Conservation (phyloP, 1,140 invertebrate genomes). For the Pseudomyrmex cubaensis region DNA sequence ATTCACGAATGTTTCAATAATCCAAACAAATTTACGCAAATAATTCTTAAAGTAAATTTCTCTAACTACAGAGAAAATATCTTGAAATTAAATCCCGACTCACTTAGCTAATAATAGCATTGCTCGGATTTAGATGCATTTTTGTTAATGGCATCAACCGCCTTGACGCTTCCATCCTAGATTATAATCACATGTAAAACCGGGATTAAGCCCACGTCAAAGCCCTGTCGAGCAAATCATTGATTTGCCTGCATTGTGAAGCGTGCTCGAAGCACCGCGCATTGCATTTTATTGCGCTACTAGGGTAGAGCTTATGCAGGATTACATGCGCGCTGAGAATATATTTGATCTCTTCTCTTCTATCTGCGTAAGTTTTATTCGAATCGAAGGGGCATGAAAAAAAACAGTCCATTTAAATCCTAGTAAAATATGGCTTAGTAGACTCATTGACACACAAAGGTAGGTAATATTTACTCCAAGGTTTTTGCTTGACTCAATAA, state of each 20-base stretch:
- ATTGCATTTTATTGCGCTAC: conserved; percentile 68
- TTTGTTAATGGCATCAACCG: conserved; percentile 62
- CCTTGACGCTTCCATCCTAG: conserved; percentile 55
- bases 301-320: conserved; percentile 75
- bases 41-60: background rate
- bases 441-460: conserved; percentile 35
- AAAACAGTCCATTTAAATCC: conserved; percentile 45
- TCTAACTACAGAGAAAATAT: too few relatives aligned
- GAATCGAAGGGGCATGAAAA: conserved; percentile 26
- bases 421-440: conserved; percentile 40
- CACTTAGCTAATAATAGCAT: background rate
- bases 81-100: background rate
- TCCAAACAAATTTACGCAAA: background rate
- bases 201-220: conserved; percentile 69
- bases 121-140: conserved; percentile 13
- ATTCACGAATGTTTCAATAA: background rate
- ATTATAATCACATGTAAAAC: conserved; percentile 77
- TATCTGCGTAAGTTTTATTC: conserved; percentile 48
- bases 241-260: conserved; percentile 73
- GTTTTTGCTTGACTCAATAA: background rate
- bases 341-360: conserved; percentile 72
- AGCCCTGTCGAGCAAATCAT: conserved; percentile 70
- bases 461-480: background rate
- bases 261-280: conserved; percentile 51
- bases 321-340: conserved; percentile 74